Evolutionary conservation across 2,888 invertebrate species (phyloP), one percentile per base, ranked within the genome.

Genomic region (Polia nebulosa): DNA sequence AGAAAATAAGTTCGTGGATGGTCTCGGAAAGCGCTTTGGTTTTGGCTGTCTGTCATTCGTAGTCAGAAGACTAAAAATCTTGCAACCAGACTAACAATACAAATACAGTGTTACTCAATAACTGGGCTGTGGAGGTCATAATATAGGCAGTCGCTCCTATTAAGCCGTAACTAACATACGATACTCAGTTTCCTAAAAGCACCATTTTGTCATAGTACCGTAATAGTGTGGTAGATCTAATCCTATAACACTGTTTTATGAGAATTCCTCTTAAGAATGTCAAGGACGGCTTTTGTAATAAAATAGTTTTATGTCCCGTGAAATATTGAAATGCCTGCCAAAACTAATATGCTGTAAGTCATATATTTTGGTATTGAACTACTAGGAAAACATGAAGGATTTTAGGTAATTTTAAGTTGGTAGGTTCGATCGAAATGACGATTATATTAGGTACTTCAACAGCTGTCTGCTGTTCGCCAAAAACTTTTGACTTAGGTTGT

Each of bases 291-390:
- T 52, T 45, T 47, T 29, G 55, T 72, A 39, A 47, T 72, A 78
- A 70, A 69, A 76, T n/a, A 44, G n/a, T 65, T 78, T 71, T 76
- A 76, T 41, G 55, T 25, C 11, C 15, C 72, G 58, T 75, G 56
- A 59, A 71, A 59, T 76, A 76, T 70, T 56, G 44, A 51, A 75
- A 65, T 76, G 56, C 32, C 45, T 69, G 49, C 44, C 34, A 58
- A 71, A 32, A 64, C 41, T 27, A 36, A 49, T 52, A 57, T 39
- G 25, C 53, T 29, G 25, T 44, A 47, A 51, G n/a, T 39, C 39
- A 51, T 45, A 56, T 22, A 57, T 41, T 52, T 65, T 51, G 9
- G 4, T 41, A 1, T 2, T 3, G 27, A 32, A 1, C 8, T 11
- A 15, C 29, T 20, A 39, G 29, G 22, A 65, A 13, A 66, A 36